Conservation (phyloP, 2,888 invertebrate species). For the Trachelus stipa region DNA sequence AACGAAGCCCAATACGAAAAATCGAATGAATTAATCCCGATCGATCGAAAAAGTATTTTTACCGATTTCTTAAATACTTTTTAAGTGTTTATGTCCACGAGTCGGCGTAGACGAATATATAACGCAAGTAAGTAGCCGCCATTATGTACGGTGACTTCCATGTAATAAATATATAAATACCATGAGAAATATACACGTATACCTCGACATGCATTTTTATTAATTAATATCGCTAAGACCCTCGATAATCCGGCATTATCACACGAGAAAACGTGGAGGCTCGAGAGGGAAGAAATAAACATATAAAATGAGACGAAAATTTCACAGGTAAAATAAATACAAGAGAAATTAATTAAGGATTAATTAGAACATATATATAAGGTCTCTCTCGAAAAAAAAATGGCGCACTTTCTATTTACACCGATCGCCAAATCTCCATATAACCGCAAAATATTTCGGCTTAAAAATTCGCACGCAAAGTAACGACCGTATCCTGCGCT, state of each 20-base stretch:
- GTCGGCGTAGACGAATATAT: not conserved
- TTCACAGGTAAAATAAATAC: not conserved
- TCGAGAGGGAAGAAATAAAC: not conserved
- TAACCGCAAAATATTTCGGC: not conserved
- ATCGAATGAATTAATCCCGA: not conserved
- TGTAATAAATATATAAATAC: constrained; percentile 10
- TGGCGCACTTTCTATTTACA: not conserved
- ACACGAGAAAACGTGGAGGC: not conserved
- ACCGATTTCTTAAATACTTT: not conserved
- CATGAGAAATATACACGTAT: constrained; percentile 2
- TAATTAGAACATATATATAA: not conserved
- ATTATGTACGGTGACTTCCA: constrained; percentile 6
- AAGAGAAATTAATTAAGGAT: not conserved
- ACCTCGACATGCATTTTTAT: constrained; percentile 2
- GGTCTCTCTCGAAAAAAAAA: not conserved
- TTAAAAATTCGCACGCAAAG: not conserved
- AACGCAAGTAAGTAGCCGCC: not conserved
- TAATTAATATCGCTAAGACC: not conserved
- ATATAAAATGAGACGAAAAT: not conserved
- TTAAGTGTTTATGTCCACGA: not conserved
- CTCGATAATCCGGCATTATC: not conserved
- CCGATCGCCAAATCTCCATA: not conserved
- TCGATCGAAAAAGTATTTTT: not conserved
- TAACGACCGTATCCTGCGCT: not conserved
- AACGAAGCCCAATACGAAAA: not conserved